Evolutionary conservation across 1,140 invertebrate species (phyloP).

Genomic region (Wasmannia auropunctata): DNA sequence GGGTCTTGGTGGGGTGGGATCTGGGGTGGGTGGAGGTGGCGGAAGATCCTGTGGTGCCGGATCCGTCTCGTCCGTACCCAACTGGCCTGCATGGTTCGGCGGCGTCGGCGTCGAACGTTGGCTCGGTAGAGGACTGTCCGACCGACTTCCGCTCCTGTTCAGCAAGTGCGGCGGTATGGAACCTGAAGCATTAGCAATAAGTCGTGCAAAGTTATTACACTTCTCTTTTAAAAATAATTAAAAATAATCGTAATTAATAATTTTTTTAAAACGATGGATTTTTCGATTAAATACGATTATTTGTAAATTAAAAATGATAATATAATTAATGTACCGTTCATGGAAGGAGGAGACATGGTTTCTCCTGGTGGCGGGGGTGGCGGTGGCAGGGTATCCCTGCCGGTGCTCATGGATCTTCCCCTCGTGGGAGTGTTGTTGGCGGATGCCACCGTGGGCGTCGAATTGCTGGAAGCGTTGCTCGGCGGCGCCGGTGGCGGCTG

Average conservation of each 20-base stretch:
- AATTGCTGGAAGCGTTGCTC: conserved; percentile 88
- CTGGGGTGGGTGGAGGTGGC: conserved; percentile 86
- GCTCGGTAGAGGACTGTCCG: conserved; percentile 83
- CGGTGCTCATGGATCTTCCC: conserved; percentile 88
- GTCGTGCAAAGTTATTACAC: not conserved
- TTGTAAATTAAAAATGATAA: not conserved
- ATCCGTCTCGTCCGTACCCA: conserved; percentile 82
- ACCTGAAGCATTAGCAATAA: conserved; percentile 79
- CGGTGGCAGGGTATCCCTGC: conserved; percentile 92
- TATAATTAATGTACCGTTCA: conserved; percentile 77
- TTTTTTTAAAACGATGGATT: not conserved
- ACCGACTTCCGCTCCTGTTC: conserved; percentile 83
- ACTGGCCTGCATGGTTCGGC: conserved; percentile 78
- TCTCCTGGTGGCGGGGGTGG: conserved; percentile 93
- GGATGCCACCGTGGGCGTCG: conserved; percentile 89
- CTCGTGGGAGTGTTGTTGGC: conserved; percentile 89
- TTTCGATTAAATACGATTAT: not conserved
- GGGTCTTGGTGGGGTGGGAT: conserved; percentile 87
- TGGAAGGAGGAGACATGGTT: conserved; percentile 86
- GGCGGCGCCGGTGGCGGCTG: conserved; percentile 95
- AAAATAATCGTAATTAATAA: not conserved
- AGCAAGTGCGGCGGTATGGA: conserved; percentile 84
- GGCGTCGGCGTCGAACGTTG: conserved; percentile 87
- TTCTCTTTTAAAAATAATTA: not conserved
- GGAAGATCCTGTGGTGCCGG: conserved; percentile 83